These are phyloP conservation scores for Limnephilus rhombicus DNA, from an alignment of 2,888 invertebrate genomes.

Conservation along the genomic window DNA sequence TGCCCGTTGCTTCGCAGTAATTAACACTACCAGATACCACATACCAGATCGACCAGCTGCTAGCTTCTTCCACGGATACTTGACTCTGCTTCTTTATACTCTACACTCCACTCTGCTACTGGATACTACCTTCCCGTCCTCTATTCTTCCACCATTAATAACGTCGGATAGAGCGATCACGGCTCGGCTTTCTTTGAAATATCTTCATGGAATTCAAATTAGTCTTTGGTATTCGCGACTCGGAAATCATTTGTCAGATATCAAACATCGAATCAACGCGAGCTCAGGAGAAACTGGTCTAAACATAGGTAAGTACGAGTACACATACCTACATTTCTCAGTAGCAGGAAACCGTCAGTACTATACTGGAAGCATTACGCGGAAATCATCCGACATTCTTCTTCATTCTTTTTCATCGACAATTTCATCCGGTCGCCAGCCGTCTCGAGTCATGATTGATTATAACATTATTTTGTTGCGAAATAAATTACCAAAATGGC, in stretches of 20 bases:
- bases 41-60: slow-evolving; percentile 22
- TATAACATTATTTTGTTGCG: background rate
- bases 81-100: background rate
- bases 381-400: background rate
- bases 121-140: slow-evolving; percentile 15
- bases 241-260: slow-evolving; percentile 38
- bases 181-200: slow-evolving; percentile 57
- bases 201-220: slow-evolving; percentile 56
- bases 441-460: background rate
- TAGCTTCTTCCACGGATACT: background rate
- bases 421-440: background rate
- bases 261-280: slow-evolving; percentile 30
- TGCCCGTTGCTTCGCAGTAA: slow-evolving; percentile 32
- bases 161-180: slow-evolving; percentile 62
- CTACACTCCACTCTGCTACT: background rate
- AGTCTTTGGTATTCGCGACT: slow-evolving; percentile 54
- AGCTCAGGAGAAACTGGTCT: background rate
- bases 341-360: background rate
- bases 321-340: background rate
- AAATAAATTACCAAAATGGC: background rate
- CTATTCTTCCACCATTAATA: slow-evolving; percentile 50
- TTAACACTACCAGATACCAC: slow-evolving; percentile 42
- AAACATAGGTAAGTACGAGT: background rate
- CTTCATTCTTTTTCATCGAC: background rate
- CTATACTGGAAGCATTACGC: background rate